Base-by-base conservation (phyloP, 2,113 vertebrate genomes). In the Megaceryle maxima region DNA sequence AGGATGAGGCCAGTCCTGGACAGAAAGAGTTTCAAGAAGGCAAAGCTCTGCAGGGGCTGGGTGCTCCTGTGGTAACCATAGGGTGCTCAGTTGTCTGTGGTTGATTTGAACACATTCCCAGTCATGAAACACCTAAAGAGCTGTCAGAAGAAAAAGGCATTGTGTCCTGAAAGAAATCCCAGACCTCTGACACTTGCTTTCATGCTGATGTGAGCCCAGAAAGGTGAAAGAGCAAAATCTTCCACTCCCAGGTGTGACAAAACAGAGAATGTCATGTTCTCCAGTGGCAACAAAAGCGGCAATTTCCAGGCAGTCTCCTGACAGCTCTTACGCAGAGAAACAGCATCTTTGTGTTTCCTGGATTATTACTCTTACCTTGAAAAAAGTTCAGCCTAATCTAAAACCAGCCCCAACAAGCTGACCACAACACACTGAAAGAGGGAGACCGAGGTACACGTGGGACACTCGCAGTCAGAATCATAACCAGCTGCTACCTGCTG, bases 181-280 rank as follows among this genome's bases (percentile, higher is more conserved):
- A 94, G 85, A 55, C 60, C 76, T 70, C 56, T 78, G 72, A 83
- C 88, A 83, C 79, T 94, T 83, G 68, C 72, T 96, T 92, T 95
- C 80, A 92, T 77, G 79, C 37, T 83, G 93, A 88, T 86, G 93
- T 1, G 56, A 93, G n/a, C 50, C 46, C 72, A 29, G 46, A 90
- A 96, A 86, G 53, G 86, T 96, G 63, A 90, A 95, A 95, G 87
- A 90, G 37, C 25, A 77, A 46, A 74, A 59, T 93, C 69, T 88
- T 77, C 68, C 73, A 15, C 69, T 86, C 43, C 25, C 14, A 67
- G 56, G 69, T 75, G 75, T 81, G 66, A 75, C 76, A 83, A 86
- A 90, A 59, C 56, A 83, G 41, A 89, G 29, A 90, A 63, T 68
- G 87, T 60, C 51, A 29, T 51, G 39, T 86, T 75, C 56, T 75